Base-by-base conservation (phyloP, 2,113 vertebrate species). In the Plecturocebus donacophilus region DNA sequence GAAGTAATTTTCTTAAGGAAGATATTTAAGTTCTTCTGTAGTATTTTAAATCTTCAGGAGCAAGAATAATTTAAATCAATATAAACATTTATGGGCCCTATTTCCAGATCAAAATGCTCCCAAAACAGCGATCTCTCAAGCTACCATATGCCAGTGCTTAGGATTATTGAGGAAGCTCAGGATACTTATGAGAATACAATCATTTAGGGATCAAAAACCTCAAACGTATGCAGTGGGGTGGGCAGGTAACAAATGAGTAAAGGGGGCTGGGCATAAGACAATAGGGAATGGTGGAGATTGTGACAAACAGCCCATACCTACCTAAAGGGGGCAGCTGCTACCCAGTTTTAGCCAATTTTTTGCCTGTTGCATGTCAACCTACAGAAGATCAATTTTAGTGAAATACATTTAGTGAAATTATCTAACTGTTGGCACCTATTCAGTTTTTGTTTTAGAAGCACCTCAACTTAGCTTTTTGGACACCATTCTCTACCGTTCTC, bases 31-130 rank as follows among this genome's bases (percentile, higher is more conserved):
- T 70, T 85, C 12, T 64, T 54, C 64, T 75, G 71, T 1, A 75
- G 32, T 35, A 21, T 61, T 90, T 90, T 73, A 68, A 80, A 52
- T 80, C 40, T 75, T 90, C n/a, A 77, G 54, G 8, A 71, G 35
- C 32, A 83, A 49, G 17, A 87, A 83, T 66, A 47, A 90, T 58
- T 83, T 58, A 91, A 90, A 58, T n/a, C 56, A 61, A 70, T 85
- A 82, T 75, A 54, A 95, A n/a, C 35, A 85, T 17, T 68, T 4
- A 87, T 2, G 82, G 81, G 38, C 8, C 40, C 27, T 61, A 82
- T 66, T 93, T 96, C 61, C 35, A 81, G 87, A 68, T 76, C 25
- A 61, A 84, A 95, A 94, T 47, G 40, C 9, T 81, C 64, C 35
- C 40, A 2, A 13, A 94, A 76, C 42, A 91, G n/a, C 10, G 17